Evolutionary conservation across 2,113 vertebrate species (phyloP), one percentile per base, ranked within the genome.

Genomic region (Pygoscelis adeliae): DNA sequence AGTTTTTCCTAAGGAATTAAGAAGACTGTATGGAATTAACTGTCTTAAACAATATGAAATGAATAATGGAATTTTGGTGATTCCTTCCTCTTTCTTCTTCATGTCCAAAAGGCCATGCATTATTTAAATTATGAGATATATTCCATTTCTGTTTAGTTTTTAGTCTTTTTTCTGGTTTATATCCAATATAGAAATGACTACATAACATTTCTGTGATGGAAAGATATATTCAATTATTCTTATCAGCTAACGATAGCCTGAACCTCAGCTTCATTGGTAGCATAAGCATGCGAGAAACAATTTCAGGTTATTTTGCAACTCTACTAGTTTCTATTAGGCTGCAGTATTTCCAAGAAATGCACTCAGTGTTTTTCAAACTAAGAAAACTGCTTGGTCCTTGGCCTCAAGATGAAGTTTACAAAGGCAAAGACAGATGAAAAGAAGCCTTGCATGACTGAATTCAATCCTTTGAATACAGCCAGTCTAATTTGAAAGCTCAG

Each of bases 81-180:
- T 53, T 16, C 20, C 10, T 9, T 83, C 21, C 27, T 47, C 17
- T 26, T 77, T 26, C 32, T 80, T 74, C 38, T 52, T 56, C 47
- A 13, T 2, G 5, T 65, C 63, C 11, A 36, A 65, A 56, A 44
- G 9, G 1, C 15, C 11, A 71, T 0, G 1, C 5, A 61, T 34
- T 78, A 70, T 9, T 86, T 46, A 58, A 62, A 62, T n/a, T 7
- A 47, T 22, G n/a, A 73, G 3, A 26, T 36, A 74, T 14, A 67
- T 40, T 55, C 20, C 2, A 79, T 53, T 83, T 53, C 66, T 10
- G 58, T 46, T 66, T 52, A 52, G 10, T 3, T 81, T 73, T 70
- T 11, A 76, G 9, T 20, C 8, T 15, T 79, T 44, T 10, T 0
- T 12, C 5, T 9, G 9, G 25, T 36, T 52, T 47, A 16, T n/a